These are phyloP conservation scores for Eonycteris spelaea DNA, from an alignment of 2,113 vertebrate species.

Conservation along the genomic window DNA sequence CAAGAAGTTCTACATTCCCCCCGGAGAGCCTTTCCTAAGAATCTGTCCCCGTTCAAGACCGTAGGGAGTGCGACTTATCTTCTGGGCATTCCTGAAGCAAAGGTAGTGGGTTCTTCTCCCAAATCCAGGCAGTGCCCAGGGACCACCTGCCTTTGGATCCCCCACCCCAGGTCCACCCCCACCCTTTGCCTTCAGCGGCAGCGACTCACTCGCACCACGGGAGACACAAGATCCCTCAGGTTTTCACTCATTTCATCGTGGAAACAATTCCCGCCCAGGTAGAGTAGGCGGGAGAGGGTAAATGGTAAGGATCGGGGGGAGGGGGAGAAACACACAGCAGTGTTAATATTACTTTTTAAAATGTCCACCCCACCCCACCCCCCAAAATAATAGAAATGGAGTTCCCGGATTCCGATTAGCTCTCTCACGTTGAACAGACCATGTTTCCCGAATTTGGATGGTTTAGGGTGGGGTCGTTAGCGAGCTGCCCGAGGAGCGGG, in stretches of 20 bases:
- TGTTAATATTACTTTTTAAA: slow-evolving; percentile 50
- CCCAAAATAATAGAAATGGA: background rate
- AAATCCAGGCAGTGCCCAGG: slow-evolving; percentile 52
- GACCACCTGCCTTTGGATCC: slow-evolving; percentile 36
- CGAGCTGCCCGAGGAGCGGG: background rate
- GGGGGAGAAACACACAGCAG: background rate
- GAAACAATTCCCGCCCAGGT: slow-evolving; percentile 60
- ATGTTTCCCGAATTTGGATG: slow-evolving; percentile 63
- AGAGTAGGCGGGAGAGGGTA: slow-evolving; percentile 6
- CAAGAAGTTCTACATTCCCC: slow-evolving; percentile 70
- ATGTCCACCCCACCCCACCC: slow-evolving; percentile 28
- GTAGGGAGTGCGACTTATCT: slow-evolving; percentile 63
- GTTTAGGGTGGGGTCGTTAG: slow-evolving; percentile 55
- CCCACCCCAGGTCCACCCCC: slow-evolving; percentile 21
- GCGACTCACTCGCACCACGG: slow-evolving; percentile 74
- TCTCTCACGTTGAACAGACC: slow-evolving; percentile 76
- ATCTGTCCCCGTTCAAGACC: background rate
- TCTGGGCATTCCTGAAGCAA: slow-evolving; percentile 37
- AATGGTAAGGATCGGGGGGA: background rate
- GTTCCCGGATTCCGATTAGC: slow-evolving; percentile 70
- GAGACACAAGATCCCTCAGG: slow-evolving; percentile 57
- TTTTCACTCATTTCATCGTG: slow-evolving; percentile 70
- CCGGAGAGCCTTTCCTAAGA: slow-evolving; percentile 55
- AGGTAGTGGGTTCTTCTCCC: slow-evolving; percentile 32
- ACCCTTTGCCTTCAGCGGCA: slow-evolving; percentile 78